Base-by-base conservation (phyloP, 2,797 vertebrate genomes). In the Rhadinocentrus ornatus region DNA sequence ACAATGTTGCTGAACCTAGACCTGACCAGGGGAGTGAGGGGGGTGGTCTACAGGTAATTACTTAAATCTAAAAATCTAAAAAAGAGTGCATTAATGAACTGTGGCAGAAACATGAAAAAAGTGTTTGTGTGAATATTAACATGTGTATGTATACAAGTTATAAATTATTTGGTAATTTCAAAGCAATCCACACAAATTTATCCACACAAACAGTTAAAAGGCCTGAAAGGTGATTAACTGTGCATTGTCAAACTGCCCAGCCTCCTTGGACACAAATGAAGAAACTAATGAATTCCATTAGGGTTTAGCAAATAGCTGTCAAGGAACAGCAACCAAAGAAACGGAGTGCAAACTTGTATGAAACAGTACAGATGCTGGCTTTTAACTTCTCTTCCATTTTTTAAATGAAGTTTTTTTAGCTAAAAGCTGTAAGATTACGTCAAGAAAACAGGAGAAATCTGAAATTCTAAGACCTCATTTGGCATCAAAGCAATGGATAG, bases 271-370 rank as follows among this genome's bases (percentile, higher is more conserved):
- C 80, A 77, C 86, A 91, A 91, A 92, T 88, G 76, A 91, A 89
- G 79, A 86, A 93, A 90, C 82, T 89, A 86, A 92, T 91, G 89
- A 92, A 92, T 93, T 86, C 91, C 85, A 91, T 92, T 91, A 92
- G 88, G 91, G 87, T 89, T 93, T 90, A 77, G 83, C 80, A 90
- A 93, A 93, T 86, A 82, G 90, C 78, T 81, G 90, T 75, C 78
- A 88, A 73, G 83, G 73, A 87, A 87, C 74, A 67, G 63, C 26
- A 18, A 71, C 81, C 78, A 44, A 27, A 52, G 48, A 67, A 68
- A 66, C 65, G 58, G 62, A 32, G 58, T 27, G 75, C 59, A 70
- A 68, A 69, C 50, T 74, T 24, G 31, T 37, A 75, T 78, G 78
- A 69, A 64, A 63, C 71, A 20, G 66, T 56, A 73, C 67, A 74